phyloP scores from a whole-genome alignment of 1,140 invertebrate species.

The Sinella curviseta region DNA sequence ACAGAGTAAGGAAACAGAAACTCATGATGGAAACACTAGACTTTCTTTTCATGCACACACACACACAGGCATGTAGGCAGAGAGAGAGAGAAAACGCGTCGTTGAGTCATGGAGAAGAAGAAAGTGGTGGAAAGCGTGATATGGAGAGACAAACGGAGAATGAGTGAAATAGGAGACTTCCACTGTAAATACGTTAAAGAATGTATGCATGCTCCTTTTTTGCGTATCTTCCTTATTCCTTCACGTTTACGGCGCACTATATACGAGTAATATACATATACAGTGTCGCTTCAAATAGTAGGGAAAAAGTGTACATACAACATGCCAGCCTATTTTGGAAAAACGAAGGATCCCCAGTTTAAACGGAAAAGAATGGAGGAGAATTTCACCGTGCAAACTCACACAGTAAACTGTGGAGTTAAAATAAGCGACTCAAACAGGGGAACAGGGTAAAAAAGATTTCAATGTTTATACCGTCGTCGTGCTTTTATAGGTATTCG shows the following conservation, averaged over 20 bases:
- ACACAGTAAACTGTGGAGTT: not conserved
- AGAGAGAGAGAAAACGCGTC: not conserved
- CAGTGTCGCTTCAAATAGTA: too few species aligned
- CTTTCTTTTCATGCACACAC: not conserved
- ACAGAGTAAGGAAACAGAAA: slow-evolving; percentile 11
- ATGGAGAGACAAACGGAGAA: not conserved
- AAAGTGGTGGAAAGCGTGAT: not conserved
- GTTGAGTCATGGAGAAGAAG: not conserved
- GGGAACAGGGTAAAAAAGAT: not conserved
- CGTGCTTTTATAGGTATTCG: too few species aligned
- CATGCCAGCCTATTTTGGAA: too few species aligned
- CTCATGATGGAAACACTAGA: not conserved
- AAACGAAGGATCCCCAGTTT: too few species aligned
- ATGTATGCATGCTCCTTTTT: too few species aligned
- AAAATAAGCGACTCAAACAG: not conserved
- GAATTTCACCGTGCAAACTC: not conserved
- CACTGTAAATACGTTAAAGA: not conserved
- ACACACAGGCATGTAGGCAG: not conserved
- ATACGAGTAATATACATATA: too few species aligned
- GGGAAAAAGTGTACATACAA: too few species aligned
- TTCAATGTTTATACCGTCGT: not conserved
- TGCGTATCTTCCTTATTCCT: too few species aligned
- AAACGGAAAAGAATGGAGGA: too few species aligned
- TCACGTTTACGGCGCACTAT: too few species aligned
- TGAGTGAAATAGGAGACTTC: not conserved